Conservation (phyloP, 2,113 vertebrate genomes). For the Carassius auratus region DNA sequence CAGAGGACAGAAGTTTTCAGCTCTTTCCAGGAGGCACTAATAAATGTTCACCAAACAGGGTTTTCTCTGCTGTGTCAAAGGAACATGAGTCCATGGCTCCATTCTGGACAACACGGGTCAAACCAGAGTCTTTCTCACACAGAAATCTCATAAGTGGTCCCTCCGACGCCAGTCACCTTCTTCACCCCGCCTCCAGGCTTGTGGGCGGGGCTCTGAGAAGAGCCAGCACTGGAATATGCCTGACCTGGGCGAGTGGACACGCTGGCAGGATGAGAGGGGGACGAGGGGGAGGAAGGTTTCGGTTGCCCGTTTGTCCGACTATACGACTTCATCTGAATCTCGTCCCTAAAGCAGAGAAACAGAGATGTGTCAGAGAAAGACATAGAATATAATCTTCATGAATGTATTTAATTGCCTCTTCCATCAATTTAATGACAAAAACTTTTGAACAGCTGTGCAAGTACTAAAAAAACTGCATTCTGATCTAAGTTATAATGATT, state of each 20-base stretch:
- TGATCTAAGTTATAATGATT: too few relatives aligned
- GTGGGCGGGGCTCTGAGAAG: conserved; percentile 67
- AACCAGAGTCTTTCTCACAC: conserved; percentile 77
- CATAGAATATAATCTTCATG: too few relatives aligned
- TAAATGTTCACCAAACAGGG: conserved; percentile 1
- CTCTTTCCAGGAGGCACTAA: conserved; percentile 13
- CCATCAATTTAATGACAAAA: too few relatives aligned
- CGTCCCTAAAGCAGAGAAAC: conserved; percentile 78
- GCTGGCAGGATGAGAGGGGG: conserved; percentile 66
- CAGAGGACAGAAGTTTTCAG: background rate
- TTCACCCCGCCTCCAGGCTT: conserved; percentile 82
- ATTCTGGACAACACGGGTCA: conserved; percentile 2
- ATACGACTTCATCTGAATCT: conserved; percentile 88
- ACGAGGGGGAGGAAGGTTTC: conserved; percentile 65
- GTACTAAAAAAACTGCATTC: too few relatives aligned
- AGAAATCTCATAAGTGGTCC: conserved; percentile 94
- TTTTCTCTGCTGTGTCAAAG: conserved; percentile 13
- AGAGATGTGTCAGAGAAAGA: background rate
- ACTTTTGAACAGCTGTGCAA: too few relatives aligned
- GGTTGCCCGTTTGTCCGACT: conserved; percentile 86
- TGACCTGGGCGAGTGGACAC: conserved; percentile 69
- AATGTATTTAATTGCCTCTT: too few relatives aligned
- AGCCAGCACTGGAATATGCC: conserved; percentile 76
- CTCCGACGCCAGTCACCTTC: conserved; percentile 92
- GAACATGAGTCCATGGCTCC: conserved; percentile 16